A percentile compares a stretch with the other conserved stretches of the same genome.
These are phyloP conservation scores for Otis tarda DNA, from an alignment of 2,113 vertebrate genomes.

Conservation along the genomic window DNA sequence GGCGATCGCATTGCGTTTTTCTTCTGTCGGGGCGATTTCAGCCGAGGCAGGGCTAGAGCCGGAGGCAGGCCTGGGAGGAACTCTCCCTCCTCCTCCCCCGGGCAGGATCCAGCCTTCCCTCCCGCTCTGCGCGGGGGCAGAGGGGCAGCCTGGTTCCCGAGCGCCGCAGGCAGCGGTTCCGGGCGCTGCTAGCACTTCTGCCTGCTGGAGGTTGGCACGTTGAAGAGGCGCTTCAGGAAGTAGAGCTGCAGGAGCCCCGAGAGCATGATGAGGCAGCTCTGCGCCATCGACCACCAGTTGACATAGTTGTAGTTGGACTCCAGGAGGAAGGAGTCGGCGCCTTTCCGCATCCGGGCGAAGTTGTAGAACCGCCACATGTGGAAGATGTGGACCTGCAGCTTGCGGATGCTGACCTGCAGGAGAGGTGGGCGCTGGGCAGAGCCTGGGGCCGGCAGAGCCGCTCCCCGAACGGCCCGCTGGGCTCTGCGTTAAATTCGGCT, in stretches of 20 bases:
- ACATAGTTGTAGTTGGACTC: conserved; percentile 85
- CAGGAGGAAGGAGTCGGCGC: conserved; percentile 82
- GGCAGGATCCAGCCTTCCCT: not conserved
- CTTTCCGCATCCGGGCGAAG: conserved; percentile 84
- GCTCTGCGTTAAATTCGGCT: not conserved
- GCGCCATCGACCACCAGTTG: conserved; percentile 85
- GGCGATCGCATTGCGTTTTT: rapidly evolving
- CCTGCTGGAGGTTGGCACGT: conserved; percentile 57
- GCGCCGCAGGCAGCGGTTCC: rapidly evolving
- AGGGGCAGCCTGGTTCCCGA: not conserved
- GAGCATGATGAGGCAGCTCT: conserved; percentile 84
- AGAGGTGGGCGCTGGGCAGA: not conserved
- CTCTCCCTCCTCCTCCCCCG: not conserved
- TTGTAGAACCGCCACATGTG: conserved; percentile 93
- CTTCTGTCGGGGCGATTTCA: rapidly evolving
- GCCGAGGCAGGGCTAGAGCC: not conserved
- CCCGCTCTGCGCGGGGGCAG: rapidly evolving
- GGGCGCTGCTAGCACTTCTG: conserved; percentile 77
- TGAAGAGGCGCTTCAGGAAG: conserved; percentile 89
- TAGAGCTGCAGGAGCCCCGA: conserved; percentile 87
- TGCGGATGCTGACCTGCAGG: conserved; percentile 75
- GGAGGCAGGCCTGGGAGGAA: rapidly evolving
- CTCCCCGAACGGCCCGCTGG: rapidly evolving
- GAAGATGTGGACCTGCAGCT: conserved; percentile 81
- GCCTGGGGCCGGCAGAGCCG: rapidly evolving